Percentiles rank a stretch among this genome's conserved stretches.
phyloP scores from a whole-genome alignment of 2,797 vertebrate genomes.

The Rhynchonycteris naso region DNA sequence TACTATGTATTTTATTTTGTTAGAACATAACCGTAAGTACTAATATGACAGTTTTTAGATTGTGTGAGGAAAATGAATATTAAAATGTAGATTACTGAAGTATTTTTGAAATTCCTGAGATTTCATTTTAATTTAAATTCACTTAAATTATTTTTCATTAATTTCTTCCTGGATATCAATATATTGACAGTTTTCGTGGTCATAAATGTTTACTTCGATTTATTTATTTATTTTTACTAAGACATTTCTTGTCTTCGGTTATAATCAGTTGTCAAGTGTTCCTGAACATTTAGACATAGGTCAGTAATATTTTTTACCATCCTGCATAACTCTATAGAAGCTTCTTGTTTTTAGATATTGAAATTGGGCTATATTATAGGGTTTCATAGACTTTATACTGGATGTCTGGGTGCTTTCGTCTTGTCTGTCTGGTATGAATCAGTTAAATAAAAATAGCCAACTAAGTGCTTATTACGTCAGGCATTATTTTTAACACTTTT shows the following conservation, averaged over 20 bases:
- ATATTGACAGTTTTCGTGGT: background rate
- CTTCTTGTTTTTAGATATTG: background rate
- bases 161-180: background rate
- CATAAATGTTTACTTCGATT: background rate
- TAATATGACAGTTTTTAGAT: background rate
- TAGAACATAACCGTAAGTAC: background rate
- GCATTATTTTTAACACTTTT: background rate
- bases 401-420: background rate
- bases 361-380: background rate
- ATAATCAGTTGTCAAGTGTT: slow-evolving; percentile 12
- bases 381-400: background rate
- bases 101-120: background rate
- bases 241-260: background rate
- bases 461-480: background rate
- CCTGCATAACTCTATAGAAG: background rate
- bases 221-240: background rate
- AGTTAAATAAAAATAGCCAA: background rate
- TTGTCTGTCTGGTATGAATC: background rate
- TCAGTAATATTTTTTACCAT: slow-evolving; percentile 18
- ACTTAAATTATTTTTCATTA: slow-evolving; percentile 35
- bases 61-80: slow-evolving; percentile 9
- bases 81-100: slow-evolving; percentile 1
- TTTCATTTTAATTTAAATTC: slow-evolving; percentile 37
- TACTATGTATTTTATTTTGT: background rate
- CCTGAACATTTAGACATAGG: background rate